Percentiles rank a stretch among this genome's conserved stretches.
phyloP scores from a whole-genome alignment of 1,140 invertebrate species.

The Cardiocondyla obscurior region DNA sequence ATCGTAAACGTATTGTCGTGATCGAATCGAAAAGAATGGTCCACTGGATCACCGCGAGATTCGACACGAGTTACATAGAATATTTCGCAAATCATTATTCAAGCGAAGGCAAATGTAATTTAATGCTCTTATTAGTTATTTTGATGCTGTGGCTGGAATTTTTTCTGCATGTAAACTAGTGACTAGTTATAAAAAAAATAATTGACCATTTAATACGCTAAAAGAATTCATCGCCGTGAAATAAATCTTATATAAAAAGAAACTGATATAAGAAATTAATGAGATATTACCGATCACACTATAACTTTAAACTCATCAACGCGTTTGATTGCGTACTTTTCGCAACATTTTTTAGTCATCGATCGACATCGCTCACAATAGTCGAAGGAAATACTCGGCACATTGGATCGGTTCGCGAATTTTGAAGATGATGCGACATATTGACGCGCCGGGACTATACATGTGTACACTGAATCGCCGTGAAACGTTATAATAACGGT shows the following conservation, averaged over 20 bases:
- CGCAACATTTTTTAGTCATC: constrained; percentile 1
- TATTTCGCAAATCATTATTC: not conserved
- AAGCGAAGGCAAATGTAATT: not conserved
- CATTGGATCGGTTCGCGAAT: not conserved
- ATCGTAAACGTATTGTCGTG: not conserved
- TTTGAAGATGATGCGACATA: constrained; percentile 22
- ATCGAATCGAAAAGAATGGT: not conserved
- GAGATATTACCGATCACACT: not conserved
- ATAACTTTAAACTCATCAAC: constrained; percentile 27
- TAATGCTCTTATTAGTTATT: not conserved
- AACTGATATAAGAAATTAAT: not conserved
- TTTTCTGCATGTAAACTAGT: too few species aligned
- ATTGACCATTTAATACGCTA: not conserved
- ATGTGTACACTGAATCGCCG: constrained; percentile 64
- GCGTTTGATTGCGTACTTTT: not conserved
- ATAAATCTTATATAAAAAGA: not conserved
- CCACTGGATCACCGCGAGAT: not conserved
- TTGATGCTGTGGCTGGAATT: not conserved
- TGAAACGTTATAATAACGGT: constrained; percentile 76
- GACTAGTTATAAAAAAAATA: too few species aligned
- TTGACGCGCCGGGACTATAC: constrained; percentile 10
- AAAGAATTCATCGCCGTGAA: constrained; percentile 4
- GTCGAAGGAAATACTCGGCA: not conserved
- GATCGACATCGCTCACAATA: constrained; percentile 28
- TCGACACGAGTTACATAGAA: not conserved